Conservation (phyloP, 2,113 vertebrate species). For the Epinephelus lanceolatus region DNA sequence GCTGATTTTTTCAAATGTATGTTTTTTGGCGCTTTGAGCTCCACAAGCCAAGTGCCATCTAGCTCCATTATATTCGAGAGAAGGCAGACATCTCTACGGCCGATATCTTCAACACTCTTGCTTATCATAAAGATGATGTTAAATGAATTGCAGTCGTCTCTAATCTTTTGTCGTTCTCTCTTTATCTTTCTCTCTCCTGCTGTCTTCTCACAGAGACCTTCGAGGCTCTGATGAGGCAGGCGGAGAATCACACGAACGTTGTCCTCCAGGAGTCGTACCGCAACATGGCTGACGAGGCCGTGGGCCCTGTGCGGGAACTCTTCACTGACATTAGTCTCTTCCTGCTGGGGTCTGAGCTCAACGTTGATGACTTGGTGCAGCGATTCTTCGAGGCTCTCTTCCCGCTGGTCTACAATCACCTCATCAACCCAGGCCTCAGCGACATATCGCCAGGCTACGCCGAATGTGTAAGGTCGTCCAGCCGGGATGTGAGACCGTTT, state of each 20-base stretch:
- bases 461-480: slow-evolving; percentile 84
- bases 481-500: slow-evolving; percentile 83
- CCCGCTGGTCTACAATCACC: slow-evolving; percentile 87
- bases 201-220: slow-evolving; percentile 85
- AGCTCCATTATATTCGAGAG: too few relatives aligned
- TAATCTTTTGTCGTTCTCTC: slow-evolving; percentile 20
- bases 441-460: slow-evolving; percentile 82
- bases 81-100: too few relatives aligned
- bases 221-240: slow-evolving; percentile 87
- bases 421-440: slow-evolving; percentile 82
- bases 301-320: slow-evolving; percentile 82
- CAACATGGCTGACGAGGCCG: slow-evolving; percentile 83
- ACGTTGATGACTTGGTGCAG: slow-evolving; percentile 85
- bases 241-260: slow-evolving; percentile 87
- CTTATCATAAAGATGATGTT: too few relatives aligned
- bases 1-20: too few relatives aligned
- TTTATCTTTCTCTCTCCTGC: slow-evolving; percentile 12
- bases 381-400: slow-evolving; percentile 91
- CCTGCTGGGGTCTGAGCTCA: slow-evolving; percentile 88
- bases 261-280: slow-evolving; percentile 84
- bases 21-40: too few relatives aligned
- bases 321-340: slow-evolving; percentile 91
- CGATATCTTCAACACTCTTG: too few relatives aligned
- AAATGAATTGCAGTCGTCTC: slow-evolving; percentile 2
- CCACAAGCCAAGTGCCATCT: too few relatives aligned